phyloP scores from a whole-genome alignment of 2,113 vertebrate species.

The Ailurus styani region DNA sequence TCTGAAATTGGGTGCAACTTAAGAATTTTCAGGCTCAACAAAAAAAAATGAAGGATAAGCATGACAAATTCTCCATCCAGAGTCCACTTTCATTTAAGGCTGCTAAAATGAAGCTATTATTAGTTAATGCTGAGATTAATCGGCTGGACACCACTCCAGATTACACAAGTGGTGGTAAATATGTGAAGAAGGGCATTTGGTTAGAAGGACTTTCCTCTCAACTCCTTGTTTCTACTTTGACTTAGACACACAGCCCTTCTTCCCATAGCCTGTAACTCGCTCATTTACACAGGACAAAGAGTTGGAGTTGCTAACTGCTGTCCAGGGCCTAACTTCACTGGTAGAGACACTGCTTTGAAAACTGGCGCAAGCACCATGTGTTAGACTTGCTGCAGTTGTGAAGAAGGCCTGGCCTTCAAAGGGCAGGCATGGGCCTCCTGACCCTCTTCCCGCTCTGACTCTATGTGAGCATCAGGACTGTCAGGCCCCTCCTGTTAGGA shows the following conservation, averaged over 20 bases:
- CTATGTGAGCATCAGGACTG: background rate
- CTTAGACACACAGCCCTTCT: background rate
- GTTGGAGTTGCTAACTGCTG: background rate
- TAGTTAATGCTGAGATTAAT: background rate
- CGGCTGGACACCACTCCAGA: background rate
- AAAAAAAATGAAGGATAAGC: conserved; percentile 21
- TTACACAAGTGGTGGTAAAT: background rate
- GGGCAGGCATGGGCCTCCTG: background rate
- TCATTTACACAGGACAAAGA: background rate
- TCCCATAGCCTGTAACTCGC: background rate
- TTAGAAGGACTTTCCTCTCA: background rate
- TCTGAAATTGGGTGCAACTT: conserved; percentile 58
- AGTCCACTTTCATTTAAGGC: conserved; percentile 15
- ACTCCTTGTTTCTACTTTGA: background rate
- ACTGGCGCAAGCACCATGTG: background rate
- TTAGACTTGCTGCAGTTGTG: background rate
- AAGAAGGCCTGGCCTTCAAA: background rate
- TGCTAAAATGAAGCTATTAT: conserved; percentile 8
- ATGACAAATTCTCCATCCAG: conserved; percentile 30
- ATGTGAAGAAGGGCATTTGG: background rate
- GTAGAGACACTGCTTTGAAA: background rate
- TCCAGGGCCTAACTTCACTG: background rate
- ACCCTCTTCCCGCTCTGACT: background rate
- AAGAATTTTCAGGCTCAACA: conserved; percentile 46
- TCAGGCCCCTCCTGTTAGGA: background rate